Evolutionary conservation across 2,888 invertebrate genomes (phyloP).

Genomic region (Incurvaria masculella): DNA sequence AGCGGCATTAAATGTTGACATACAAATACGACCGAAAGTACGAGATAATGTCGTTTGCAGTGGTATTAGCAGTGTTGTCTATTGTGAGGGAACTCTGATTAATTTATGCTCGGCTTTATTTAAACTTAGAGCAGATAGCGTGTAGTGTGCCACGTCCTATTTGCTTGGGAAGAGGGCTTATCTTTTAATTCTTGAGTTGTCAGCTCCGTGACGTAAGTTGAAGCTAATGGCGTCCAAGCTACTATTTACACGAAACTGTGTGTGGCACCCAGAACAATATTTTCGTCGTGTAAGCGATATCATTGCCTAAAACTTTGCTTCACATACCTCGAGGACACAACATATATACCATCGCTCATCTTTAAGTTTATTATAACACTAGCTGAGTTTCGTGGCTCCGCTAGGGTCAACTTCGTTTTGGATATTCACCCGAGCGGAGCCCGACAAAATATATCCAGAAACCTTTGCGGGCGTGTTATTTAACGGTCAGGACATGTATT

Average conservation of each 20-base stretch:
- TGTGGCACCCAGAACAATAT: not conserved
- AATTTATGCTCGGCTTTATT: constrained; percentile 49
- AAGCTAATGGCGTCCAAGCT: not conserved
- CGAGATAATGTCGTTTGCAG: constrained; percentile 43
- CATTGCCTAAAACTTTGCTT: too few relatives aligned
- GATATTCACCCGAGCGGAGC: too few relatives aligned
- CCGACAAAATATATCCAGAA: too few relatives aligned
- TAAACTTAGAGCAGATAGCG: constrained; percentile 31
- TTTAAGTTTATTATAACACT: too few relatives aligned
- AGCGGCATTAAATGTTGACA: constrained; percentile 22
- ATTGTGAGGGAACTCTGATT: constrained; percentile 40
- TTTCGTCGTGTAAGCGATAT: too few relatives aligned
- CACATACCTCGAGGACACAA: too few relatives aligned
- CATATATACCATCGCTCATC: too few relatives aligned
- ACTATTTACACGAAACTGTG: not conserved
- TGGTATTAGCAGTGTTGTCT: constrained; percentile 46
- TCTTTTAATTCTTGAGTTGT: constrained; percentile 55
- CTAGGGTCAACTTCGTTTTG: too few relatives aligned
- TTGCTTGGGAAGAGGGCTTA: constrained; percentile 45
- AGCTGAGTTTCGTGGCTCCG: too few relatives aligned
- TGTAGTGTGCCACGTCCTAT: constrained; percentile 36
- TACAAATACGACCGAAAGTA: constrained; percentile 30
- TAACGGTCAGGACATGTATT: too few relatives aligned
- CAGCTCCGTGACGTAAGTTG: constrained; percentile 25
- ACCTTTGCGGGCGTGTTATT: too few relatives aligned